Base-by-base conservation (phyloP, 2,888 invertebrate species). In the Agonopterix alstromeriana region DNA sequence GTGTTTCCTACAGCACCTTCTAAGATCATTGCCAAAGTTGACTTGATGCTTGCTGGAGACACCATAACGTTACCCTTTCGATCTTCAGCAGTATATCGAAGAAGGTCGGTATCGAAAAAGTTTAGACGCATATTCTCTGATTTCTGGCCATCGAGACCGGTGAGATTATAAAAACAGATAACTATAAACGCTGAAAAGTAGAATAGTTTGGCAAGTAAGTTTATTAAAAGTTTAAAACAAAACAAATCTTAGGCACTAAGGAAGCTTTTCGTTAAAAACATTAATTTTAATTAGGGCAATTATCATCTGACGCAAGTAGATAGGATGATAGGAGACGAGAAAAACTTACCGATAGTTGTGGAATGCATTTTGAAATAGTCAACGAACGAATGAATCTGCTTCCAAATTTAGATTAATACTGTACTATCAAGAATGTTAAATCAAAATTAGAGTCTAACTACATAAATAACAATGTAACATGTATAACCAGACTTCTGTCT, bases 21-120 rank as follows among this genome's bases (percentile, higher is more conserved):
- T 43, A 92, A 67, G 41, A 94, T 59, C 89, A 93, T 90, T 5
- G 90, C 91, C 45, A 94, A 66, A 0, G 90, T 90, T 0, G 90
- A 82, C 70, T 93, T 93, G 27, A 93, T 82, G 65, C 93, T 93
- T 49, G 91, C 90, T 10, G 94, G 92, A n/a, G 94, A 93, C 2
- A 93, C 70, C 65, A 93, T 82, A 36, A 93, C 82, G 65, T 94
- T 94, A 17, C 90, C 90, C 8, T 40, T 53, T 42, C 64, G 73
- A 8, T 73, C 73, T 51, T 81, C 83, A 1, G 79, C 71, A 0
- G 76, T 61, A 62, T 88, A 87, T 53, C 83, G 79, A 0, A 91
- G 73, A 10, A 92, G 80, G 54, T 91, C 90, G 12, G 86, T 80
- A 57, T 91, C 91, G 65, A 92, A 91, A 62, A 82, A 91, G 68